phyloP scores from a whole-genome alignment of 2,888 invertebrate species.

The Melanargia galathea region DNA sequence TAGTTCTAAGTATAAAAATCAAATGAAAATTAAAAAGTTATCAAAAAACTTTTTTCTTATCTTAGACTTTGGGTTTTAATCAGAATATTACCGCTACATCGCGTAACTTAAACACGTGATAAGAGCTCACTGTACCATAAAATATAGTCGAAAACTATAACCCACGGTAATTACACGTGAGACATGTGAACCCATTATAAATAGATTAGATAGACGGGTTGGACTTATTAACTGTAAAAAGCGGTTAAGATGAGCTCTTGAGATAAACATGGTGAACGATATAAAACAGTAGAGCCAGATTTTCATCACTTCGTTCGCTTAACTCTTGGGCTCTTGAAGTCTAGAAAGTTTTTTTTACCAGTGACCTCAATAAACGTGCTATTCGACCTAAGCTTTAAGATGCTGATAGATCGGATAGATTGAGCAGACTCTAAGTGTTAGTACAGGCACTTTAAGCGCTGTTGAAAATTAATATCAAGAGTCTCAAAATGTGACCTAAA shows the following conservation, averaged over 20 bases:
- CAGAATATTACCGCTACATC: slow-evolving; percentile 11
- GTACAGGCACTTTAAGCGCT: neutral
- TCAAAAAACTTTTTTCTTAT: too few relatives aligned
- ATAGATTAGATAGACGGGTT: slow-evolving; percentile 70
- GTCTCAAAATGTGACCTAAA: neutral
- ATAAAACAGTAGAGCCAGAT: slow-evolving; percentile 22
- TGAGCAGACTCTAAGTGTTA: neutral
- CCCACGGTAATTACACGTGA: slow-evolving; percentile 70
- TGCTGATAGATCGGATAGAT: slow-evolving; percentile 9
- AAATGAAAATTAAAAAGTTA: too few relatives aligned
- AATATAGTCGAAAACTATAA: slow-evolving; percentile 73
- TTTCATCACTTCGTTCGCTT: neutral
- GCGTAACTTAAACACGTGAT: slow-evolving; percentile 38
- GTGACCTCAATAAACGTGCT: neutral
- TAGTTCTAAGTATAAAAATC: too few relatives aligned
- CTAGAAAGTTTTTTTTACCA: too few relatives aligned
- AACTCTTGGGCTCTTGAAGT: too few relatives aligned
- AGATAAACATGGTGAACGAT: slow-evolving; percentile 53
- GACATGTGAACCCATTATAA: slow-evolving; percentile 80
- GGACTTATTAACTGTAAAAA: slow-evolving; percentile 67
- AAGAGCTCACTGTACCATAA: slow-evolving; percentile 67
- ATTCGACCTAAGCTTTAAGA: neutral
- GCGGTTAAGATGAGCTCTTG: slow-evolving; percentile 63
- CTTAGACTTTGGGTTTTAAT: too few relatives aligned
- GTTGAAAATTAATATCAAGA: slow-evolving; percentile 2